Conservation (phyloP, 1,140 invertebrate species). For the Kradibia gibbosae region DNA sequence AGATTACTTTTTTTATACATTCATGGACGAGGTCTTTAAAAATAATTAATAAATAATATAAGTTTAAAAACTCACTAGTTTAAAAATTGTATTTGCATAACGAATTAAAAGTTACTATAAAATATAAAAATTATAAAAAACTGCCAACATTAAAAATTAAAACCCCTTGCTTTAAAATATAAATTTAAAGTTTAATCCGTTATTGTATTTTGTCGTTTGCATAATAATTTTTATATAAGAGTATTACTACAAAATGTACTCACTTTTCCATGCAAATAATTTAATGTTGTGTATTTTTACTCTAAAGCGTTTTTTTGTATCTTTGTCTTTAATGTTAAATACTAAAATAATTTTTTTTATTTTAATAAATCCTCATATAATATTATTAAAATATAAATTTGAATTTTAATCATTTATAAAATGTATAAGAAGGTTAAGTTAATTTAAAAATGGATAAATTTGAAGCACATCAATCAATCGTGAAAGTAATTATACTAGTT, state of each 20-base stretch:
- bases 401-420: background rate
- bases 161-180: background rate
- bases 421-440: background rate
- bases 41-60: background rate
- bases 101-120: background rate
- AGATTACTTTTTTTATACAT: background rate
- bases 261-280: background rate
- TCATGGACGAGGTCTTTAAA: background rate
- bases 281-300: too few relatives aligned
- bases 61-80: too few relatives aligned
- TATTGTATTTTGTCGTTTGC: background rate
- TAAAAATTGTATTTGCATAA: background rate
- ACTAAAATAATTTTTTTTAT: background rate
- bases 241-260: background rate
- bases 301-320: too few relatives aligned
- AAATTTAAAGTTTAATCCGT: constrained; percentile 1
- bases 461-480: background rate
- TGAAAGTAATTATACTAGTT: constrained; percentile 15
- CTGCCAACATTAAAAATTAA: constrained; percentile 5
- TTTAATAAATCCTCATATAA: background rate
- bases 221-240: background rate
- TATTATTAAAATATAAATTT: background rate
- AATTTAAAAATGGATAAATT: background rate
- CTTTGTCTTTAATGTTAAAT: background rate
- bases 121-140: background rate